A percentile compares a stretch with the other conserved stretches of the same genome.
These are phyloP conservation scores for Illadopsis cleaveri DNA, from an alignment of 2,113 vertebrate species.

Conservation along the genomic window DNA sequence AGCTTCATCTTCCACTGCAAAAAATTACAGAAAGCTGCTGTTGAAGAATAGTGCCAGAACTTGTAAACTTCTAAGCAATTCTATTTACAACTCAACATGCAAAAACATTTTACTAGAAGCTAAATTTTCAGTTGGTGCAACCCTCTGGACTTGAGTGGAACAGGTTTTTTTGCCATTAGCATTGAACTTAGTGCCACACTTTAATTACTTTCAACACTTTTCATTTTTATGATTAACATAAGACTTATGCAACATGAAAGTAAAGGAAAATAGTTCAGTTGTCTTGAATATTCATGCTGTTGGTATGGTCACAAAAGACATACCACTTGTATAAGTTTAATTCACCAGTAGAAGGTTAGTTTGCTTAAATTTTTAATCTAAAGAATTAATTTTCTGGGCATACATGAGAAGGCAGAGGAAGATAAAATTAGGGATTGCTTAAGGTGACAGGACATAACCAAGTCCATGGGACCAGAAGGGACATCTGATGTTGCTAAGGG, in stretches of 20 bases:
- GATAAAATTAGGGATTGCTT: not conserved
- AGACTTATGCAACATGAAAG: not conserved
- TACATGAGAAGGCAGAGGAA: not conserved
- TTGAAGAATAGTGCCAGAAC: not conserved
- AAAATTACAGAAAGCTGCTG: not conserved
- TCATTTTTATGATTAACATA: not conserved
- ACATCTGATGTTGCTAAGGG: not conserved
- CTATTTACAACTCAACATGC: not conserved
- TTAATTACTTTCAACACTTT: not conserved
- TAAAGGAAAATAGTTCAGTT: not conserved
- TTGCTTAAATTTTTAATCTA: not conserved
- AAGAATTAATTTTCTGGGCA: not conserved
- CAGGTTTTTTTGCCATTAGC: not conserved
- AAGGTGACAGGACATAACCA: not conserved
- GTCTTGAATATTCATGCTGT: not conserved
- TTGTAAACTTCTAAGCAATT: not conserved
- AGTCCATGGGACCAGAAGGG: not conserved
- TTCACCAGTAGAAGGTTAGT: not conserved
- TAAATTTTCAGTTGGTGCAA: not conserved
- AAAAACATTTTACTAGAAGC: not conserved
- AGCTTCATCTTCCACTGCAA: conserved; percentile 90
- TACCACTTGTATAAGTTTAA: not conserved
- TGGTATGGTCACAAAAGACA: not conserved
- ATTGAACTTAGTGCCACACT: not conserved
- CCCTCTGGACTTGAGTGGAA: not conserved